Conservation (phyloP, 2,113 vertebrate genomes). For the Leucosticte australis region DNA sequence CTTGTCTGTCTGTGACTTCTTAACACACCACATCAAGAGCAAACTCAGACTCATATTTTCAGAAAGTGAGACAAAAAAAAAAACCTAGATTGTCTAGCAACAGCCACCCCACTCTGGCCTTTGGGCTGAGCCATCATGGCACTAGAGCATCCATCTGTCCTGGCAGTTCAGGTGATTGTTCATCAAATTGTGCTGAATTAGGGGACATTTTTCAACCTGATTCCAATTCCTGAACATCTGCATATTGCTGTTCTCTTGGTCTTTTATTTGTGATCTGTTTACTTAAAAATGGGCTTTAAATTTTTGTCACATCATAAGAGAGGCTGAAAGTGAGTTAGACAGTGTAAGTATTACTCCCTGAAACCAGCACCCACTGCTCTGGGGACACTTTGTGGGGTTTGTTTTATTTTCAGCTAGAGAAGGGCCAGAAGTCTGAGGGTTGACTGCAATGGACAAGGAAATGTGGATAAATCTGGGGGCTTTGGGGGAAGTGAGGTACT, state of each 20-base stretch:
- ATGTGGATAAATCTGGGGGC: background rate
- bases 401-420: background rate
- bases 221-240: slow-evolving; percentile 32
- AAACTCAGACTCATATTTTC: background rate
- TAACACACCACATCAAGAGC: background rate
- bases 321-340: background rate
- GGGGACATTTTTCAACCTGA: slow-evolving; percentile 27
- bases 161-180: slow-evolving; percentile 45
- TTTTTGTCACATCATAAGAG: background rate
- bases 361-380: background rate
- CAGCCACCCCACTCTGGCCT: background rate
- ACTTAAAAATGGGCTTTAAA: background rate
- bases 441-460: background rate
- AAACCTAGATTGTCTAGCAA: slow-evolving; percentile 14
- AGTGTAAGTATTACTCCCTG: background rate
- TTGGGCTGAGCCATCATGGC: background rate
- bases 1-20: background rate
- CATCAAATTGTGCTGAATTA: background rate
- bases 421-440: background rate
- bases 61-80: background rate
- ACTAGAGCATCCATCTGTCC: background rate
- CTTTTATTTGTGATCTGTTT: background rate
- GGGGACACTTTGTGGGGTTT: background rate
- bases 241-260: background rate
- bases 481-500: background rate